Evolutionary conservation across 2,797 vertebrate genomes (phyloP).

Genomic region (Acrossocheilus wenchowensis): DNA sequence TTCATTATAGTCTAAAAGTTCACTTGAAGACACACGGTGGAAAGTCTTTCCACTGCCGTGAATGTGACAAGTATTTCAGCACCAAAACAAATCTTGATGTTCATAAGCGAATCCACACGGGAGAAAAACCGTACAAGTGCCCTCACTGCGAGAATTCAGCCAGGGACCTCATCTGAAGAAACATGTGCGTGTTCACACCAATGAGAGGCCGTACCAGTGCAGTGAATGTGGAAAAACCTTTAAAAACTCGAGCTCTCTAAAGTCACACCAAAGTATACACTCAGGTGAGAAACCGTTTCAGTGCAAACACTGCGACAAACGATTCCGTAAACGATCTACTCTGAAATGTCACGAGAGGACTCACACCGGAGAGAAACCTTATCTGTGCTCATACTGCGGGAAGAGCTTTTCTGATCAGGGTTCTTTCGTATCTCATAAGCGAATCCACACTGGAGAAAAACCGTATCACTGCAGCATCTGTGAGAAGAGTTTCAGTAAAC

Average conservation of each 20-base stretch:
- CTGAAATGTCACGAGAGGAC: conserved; percentile 29
- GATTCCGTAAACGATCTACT: conserved; percentile 24
- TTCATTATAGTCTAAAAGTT: conserved; percentile 18
- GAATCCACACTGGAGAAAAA: conserved; percentile 50
- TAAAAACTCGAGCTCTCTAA: not conserved
- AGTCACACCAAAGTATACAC: conserved; percentile 41
- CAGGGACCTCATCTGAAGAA: not conserved
- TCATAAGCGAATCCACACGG: conserved; percentile 42
- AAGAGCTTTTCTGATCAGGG: conserved; percentile 39
- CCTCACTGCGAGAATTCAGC: conserved; percentile 41
- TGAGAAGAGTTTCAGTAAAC: conserved; percentile 39
- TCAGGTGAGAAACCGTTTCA: conserved; percentile 28
- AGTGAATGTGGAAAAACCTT: conserved; percentile 41
- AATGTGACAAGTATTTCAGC: conserved; percentile 40
- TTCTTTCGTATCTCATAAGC: conserved; percentile 17
- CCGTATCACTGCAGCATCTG: conserved; percentile 36
- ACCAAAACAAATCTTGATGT: conserved; percentile 30
- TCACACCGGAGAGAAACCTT: conserved; percentile 50
- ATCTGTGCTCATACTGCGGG: conserved; percentile 50
- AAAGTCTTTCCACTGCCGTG: conserved; percentile 34
- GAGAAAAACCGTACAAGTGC: conserved; percentile 44
- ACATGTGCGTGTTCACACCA: conserved; percentile 47
- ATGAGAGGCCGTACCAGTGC: conserved; percentile 53
- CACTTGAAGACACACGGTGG: conserved; percentile 36
- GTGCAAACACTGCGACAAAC: conserved; percentile 49